Evolutionary conservation across 2,888 invertebrate species (phyloP), one percentile per base, ranked within the genome.

Genomic region (Malacosoma neustria): DNA sequence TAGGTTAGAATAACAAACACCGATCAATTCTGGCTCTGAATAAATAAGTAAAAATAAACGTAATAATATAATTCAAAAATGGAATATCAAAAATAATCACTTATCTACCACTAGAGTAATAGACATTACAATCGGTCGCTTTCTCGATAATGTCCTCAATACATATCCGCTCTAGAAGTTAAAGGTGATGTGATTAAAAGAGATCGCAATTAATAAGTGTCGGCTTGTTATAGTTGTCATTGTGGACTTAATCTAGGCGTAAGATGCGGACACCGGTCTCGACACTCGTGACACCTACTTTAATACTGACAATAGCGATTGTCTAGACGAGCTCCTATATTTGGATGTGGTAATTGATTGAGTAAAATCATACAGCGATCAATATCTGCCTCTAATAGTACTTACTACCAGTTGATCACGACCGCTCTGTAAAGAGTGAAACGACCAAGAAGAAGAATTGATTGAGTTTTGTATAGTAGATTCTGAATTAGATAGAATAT

Each of bases 81-180:
- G n/a, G n/a, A n/a, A n/a, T n/a, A n/a, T n/a, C n/a, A n/a, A n/a
- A n/a, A n/a, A n/a, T n/a, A n/a, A n/a, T n/a, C n/a, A n/a, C n/a
- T n/a, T n/a, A n/a, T n/a, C n/a, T 22, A 15, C 15, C 5, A 7
- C 22, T 22, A 22, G 6, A 22, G 6, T 9, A 9, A 9, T 22
- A 9, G 22, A 22, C 22, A 22, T 7, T 22, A 40, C 15, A 37
- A 22, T 33, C 11, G 29, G 22, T 22, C 37, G 30, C 32, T 11
- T 29, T 32, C 37, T 22, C 22, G 9, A 22, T 9, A 9, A 22
- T 9, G 22, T 22, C 22, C 22, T 31, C 31, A 11, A 31, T 31
- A 31, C 6, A 11, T n/a, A 9, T 31, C 13, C 11, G 11, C 11
- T 12, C 11, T 12, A 31, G 13, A 31, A 31, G 31, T 6, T 31